phyloP scores from a whole-genome alignment of 2,113 vertebrate species.

The Hippocampus abdominalis region DNA sequence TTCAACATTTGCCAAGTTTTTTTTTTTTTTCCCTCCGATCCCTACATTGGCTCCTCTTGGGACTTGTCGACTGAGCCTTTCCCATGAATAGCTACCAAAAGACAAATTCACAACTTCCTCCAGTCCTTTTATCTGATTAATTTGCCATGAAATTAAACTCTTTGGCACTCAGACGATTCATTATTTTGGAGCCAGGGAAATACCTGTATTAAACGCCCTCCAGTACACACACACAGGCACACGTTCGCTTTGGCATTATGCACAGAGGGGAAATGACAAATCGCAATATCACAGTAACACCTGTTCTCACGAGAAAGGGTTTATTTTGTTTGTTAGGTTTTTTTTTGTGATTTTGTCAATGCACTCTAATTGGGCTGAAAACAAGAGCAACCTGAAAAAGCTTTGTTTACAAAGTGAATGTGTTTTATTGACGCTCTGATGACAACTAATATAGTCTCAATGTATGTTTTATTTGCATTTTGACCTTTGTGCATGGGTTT shows the following conservation, averaged over 20 bases:
- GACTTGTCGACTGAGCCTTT: background rate
- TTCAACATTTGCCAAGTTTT: background rate
- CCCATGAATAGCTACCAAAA: slow-evolving; percentile 1
- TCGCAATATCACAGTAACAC: background rate
- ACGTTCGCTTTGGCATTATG: background rate
- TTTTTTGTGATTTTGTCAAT: background rate
- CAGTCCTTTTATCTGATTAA: slow-evolving; percentile 6
- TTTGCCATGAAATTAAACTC: slow-evolving; percentile 7
- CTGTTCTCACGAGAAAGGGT: background rate
- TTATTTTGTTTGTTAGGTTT: background rate
- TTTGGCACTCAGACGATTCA: background rate
- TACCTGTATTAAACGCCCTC: background rate
- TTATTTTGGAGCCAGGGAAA: slow-evolving; percentile 2
- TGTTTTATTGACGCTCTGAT: background rate
- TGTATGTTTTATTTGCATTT: background rate
- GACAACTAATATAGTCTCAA: no score
- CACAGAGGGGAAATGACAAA: background rate
- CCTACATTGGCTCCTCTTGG: background rate
- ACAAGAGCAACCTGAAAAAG: background rate
- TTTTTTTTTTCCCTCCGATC: background rate
- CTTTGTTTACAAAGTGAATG: background rate
- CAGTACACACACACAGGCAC: background rate
- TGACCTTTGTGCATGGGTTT: background rate
- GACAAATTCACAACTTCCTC: slow-evolving; percentile 4
- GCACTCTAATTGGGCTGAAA: background rate